Evolutionary conservation across 37 sponge, comb jelly and placozoan species (phyloP).

Genomic region (Crambe crambe): DNA sequence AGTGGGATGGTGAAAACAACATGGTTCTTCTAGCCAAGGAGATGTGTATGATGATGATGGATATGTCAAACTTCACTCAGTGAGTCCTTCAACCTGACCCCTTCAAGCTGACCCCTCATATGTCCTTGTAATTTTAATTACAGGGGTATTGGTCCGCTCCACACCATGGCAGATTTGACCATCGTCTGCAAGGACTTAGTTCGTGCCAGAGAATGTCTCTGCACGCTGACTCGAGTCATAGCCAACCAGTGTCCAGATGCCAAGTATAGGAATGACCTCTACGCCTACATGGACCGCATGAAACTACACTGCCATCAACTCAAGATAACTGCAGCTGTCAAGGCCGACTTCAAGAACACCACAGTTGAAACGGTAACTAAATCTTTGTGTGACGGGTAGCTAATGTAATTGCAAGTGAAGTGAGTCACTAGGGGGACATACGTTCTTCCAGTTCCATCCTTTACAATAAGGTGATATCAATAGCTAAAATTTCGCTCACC

Average conservation of each 20-base stretch:
- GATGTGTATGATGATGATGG: constrained; percentile 91
- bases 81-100: too few species aligned
- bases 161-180: constrained; percentile 66
- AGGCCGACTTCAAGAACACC: constrained; percentile 50
- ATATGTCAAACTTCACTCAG: constrained; percentile 83
- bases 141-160: constrained; percentile 60
- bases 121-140: too few species aligned
- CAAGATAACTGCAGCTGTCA: constrained; percentile 78
- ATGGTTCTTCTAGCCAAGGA: constrained; percentile 78
- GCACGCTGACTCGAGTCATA: constrained; percentile 23
- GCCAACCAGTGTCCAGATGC: constrained; percentile 73
- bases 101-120: too few species aligned
- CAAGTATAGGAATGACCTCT: constrained; percentile 55
- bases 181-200: constrained; percentile 74
- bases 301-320: constrained; percentile 81
- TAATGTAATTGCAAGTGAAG: too few species aligned
- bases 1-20: constrained; percentile 79
- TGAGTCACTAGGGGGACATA: too few species aligned
- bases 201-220: constrained; percentile 55
- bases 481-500: too few species aligned
- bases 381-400: too few species aligned
- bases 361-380: constrained; percentile 54
- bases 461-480: too few species aligned
- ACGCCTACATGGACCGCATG: constrained; percentile 63
- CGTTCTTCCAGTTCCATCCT: too few species aligned